Evolutionary conservation across 2,113 vertebrate species (phyloP), one percentile per base, ranked within the genome.

Genomic region (Eurypyga helias): DNA sequence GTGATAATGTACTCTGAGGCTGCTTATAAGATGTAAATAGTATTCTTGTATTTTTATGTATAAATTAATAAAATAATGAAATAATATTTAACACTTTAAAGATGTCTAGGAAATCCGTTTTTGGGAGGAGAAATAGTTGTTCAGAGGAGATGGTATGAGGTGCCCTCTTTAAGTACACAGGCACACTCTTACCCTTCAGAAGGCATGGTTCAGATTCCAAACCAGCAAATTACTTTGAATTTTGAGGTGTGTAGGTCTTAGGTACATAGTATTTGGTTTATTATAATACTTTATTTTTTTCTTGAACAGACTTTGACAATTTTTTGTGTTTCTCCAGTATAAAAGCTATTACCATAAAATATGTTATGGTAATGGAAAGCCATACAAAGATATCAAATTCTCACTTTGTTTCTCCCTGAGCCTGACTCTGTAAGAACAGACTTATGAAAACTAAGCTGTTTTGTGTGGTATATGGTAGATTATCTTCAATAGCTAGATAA

Each of bases 391-490:
- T 25, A 60, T 58, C 4, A 78, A 36, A 34, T 81, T 76, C 55
- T 77, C 48, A 6, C 34, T 82, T 84, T 77, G 21, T 78, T 94
- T 79, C 25, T 60, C 6, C 13, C 86, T 43, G 21, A 85, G 41
- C 33, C 49, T 38, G 57, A 17, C 13, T 92, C 67, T 92, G 23
- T 78, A 81, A 76, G 88, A 89, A 90, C 51, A 89, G 69, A 55
- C 61, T 90, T 76, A 84, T 8, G 23, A 43, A 94, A 89, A 81
- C 28, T 73, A 88, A 93, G 83, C 73, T 78, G 65, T 80, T 96
- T 94, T 90, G 96, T 90, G 87, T 87, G 87, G 26, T 95, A 85
- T 57, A 82, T 93, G 18, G n/a, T 84, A 94, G 96, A 96, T 96
- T 96, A 97, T 94, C 82, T 93, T 90, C 64, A 54, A 36, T 17